Conservation (phyloP, 2,888 invertebrate genomes). For the Plagiodera versicolora region DNA sequence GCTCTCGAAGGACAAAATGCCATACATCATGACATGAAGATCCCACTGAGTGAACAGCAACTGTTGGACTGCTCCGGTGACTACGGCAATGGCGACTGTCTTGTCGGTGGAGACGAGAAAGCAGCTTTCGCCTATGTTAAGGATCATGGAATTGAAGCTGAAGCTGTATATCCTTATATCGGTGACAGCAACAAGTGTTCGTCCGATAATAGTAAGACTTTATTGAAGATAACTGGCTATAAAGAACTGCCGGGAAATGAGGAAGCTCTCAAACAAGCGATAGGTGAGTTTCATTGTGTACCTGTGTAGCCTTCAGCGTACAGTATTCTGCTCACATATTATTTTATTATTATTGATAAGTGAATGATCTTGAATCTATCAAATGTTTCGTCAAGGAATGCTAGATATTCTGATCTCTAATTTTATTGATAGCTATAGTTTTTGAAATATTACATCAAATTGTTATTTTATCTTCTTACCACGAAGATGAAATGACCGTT, state of each 20-base stretch:
- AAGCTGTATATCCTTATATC: constrained; percentile 83
- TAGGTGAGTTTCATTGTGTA: not conserved
- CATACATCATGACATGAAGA: not conserved
- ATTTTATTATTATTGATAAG: too few relatives aligned
- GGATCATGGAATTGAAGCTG: constrained; percentile 80
- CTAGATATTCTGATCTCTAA: too few relatives aligned
- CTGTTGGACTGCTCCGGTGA: constrained; percentile 74
- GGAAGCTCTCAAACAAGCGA: not conserved
- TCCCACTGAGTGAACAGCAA: constrained; percentile 84
- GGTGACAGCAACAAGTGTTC: constrained; percentile 71
- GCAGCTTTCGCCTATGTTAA: constrained; percentile 81
- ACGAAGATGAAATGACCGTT: too few relatives aligned
- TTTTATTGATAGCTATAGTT: too few relatives aligned
- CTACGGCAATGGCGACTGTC: constrained; percentile 88
- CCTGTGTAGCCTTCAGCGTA: too few relatives aligned
- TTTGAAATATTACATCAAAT: too few relatives aligned
- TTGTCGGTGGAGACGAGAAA: constrained; percentile 76
- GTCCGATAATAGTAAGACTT: not conserved
- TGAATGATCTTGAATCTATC: too few relatives aligned
- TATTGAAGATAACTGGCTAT: not conserved
- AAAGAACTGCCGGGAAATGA: not conserved
- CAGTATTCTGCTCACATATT: too few relatives aligned
- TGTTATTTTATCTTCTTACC: too few relatives aligned
- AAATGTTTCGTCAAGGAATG: too few relatives aligned
- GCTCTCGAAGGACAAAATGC: constrained; percentile 15